Evolutionary conservation across 2,888 invertebrate genomes (phyloP).

Genomic region (Apamea anceps): DNA sequence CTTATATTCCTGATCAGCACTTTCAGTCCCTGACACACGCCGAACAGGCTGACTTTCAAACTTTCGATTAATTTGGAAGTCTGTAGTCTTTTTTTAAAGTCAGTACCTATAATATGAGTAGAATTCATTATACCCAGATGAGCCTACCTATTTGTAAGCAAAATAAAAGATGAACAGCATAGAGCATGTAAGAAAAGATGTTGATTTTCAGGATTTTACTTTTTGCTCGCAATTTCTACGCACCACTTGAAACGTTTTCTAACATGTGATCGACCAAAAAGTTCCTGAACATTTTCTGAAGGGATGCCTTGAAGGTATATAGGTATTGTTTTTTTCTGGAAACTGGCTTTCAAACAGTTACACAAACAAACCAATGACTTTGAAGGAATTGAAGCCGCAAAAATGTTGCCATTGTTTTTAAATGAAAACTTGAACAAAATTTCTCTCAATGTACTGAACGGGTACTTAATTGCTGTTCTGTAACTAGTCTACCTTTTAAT

Average conservation of each 20-base stretch:
- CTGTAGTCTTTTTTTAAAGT: too few species aligned
- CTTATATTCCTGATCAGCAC: too few species aligned
- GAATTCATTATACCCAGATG: too few species aligned
- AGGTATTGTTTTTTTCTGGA: background rate
- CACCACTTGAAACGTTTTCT: background rate
- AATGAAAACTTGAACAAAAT: background rate
- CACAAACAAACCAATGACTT: background rate
- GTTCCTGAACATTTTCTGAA: background rate
- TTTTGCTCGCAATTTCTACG: too few species aligned
- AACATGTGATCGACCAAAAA: background rate
- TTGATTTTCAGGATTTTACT: background rate
- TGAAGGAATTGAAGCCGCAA: background rate
- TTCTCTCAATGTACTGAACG: background rate
- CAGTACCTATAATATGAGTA: too few species aligned
- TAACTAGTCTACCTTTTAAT: background rate
- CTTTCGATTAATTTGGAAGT: too few species aligned
- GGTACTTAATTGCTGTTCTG: conserved; percentile 7
- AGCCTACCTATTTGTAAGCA: too few species aligned
- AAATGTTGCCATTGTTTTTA: background rate
- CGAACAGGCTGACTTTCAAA: too few species aligned
- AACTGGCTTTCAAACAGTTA: too few species aligned
- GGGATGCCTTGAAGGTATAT: background rate
- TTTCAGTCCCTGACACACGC: too few species aligned
- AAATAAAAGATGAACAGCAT: too few species aligned
- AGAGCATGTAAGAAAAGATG: too few species aligned